These are phyloP conservation scores for Rafetus swinhoei DNA, from an alignment of 2,113 vertebrate genomes.

Conservation along the genomic window DNA sequence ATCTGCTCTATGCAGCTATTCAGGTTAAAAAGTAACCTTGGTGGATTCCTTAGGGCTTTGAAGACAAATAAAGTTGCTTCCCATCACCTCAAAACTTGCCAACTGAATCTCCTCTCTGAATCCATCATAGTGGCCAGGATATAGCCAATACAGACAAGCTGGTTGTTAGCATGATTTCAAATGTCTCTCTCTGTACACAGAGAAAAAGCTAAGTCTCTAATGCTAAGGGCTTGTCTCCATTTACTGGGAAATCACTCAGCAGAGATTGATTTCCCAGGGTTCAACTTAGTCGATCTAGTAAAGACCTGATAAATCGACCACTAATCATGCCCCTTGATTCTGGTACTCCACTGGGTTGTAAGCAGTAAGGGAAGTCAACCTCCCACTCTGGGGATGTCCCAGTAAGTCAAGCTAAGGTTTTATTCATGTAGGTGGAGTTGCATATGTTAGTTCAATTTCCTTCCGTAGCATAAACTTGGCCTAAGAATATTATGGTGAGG, in stretches of 20 bases:
- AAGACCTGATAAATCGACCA: no score
- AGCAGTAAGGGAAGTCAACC: no score
- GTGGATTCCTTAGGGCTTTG: constrained; percentile 65
- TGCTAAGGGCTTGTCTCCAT: not conserved
- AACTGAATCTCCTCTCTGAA: constrained; percentile 46
- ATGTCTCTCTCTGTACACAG: constrained; percentile 68
- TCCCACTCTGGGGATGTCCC: no score
- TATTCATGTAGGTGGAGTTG: no score
- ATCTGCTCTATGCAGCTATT: constrained; percentile 57
- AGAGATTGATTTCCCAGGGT: no score
- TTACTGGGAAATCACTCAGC: no score
- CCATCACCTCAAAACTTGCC: constrained; percentile 67
- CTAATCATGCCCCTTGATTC: no score
- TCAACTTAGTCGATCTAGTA: no score
- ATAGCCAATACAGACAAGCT: constrained; percentile 67
- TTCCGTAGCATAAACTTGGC: no score
- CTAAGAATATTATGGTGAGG: not conserved
- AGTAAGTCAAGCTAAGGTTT: no score
- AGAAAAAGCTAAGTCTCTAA: constrained; percentile 38
- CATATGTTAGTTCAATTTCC: no score
- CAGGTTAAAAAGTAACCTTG: constrained; percentile 74
- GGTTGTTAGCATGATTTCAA: constrained; percentile 69
- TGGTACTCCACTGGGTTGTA: no score
- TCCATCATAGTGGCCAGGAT: constrained; percentile 57
- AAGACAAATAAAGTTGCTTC: constrained; percentile 71